Evolutionary conservation across 1,140 invertebrate species (phyloP).

Genomic region (Brachionus asplanchnoidis): DNA sequence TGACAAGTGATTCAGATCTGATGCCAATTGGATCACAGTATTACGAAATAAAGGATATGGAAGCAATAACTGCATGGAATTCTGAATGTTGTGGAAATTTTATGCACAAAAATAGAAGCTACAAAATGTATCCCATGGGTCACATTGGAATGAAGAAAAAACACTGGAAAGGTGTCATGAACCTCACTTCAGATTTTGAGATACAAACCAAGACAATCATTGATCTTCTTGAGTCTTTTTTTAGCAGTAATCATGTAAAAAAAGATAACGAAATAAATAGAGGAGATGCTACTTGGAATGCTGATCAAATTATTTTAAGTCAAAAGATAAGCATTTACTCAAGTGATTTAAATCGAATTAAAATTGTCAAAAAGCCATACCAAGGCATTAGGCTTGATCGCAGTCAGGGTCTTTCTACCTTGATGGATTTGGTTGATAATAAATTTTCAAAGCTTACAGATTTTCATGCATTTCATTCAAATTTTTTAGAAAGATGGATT

Average conservation of each 20-base stretch:
- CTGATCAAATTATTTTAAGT: constrained; percentile 17
- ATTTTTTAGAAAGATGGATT: not conserved
- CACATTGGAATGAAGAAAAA: constrained; percentile 42
- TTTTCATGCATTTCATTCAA: not conserved
- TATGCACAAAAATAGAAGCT: constrained; percentile 28
- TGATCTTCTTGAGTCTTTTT: not conserved
- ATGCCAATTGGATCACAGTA: not conserved
- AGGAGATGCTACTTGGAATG: not conserved
- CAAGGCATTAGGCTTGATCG: not conserved
- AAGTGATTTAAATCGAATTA: not conserved
- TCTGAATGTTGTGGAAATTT: constrained; percentile 44
- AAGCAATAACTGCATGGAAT: constrained; percentile 15
- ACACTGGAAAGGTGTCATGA: constrained; percentile 34
- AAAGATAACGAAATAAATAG: not conserved
- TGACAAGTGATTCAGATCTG: constrained; percentile 23
- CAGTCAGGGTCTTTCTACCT: not conserved
- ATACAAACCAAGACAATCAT: not conserved
- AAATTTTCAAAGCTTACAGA: not conserved
- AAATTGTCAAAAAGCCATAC: not conserved
- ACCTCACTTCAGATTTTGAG: not conserved
- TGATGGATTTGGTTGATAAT: not conserved
- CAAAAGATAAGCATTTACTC: not conserved
- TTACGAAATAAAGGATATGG: not conserved
- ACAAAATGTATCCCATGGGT: constrained; percentile 43
- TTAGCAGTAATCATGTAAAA: not conserved